Evolutionary conservation across 2,888 invertebrate species (phyloP).

Genomic region (Stenodema calcarata): DNA sequence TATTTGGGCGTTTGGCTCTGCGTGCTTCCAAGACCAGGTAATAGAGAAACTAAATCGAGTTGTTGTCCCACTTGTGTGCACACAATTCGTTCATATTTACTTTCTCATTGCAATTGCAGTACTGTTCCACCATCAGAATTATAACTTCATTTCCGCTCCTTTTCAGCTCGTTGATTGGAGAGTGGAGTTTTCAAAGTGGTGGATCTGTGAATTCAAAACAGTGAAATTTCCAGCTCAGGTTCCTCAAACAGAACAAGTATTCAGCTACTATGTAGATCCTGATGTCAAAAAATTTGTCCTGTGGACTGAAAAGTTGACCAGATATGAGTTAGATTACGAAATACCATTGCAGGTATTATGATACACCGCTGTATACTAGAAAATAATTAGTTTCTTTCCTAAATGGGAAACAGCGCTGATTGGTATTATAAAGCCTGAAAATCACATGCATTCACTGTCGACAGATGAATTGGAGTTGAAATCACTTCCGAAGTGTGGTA

Average conservation of each 20-base stretch:
- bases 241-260: constrained; percentile 73
- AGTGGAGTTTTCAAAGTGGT: constrained; percentile 95
- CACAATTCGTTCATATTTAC: too few species aligned
- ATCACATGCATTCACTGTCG: too few species aligned
- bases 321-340: constrained; percentile 85
- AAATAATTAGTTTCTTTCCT: too few species aligned
- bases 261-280: constrained; percentile 86
- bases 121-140: too few species aligned
- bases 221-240: constrained; percentile 77
- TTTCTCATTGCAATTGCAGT: not conserved
- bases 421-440: too few species aligned
- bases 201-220: constrained; percentile 87
- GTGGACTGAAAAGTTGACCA: constrained; percentile 82
- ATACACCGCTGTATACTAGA: too few species aligned
- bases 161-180: constrained; percentile 85
- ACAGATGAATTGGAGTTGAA: too few species aligned
- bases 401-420: too few species aligned
- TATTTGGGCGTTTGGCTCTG: constrained; percentile 94
- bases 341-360: constrained; percentile 78
- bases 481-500: too few species aligned
- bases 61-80: not conserved
- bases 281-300: constrained; percentile 85
- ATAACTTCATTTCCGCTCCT: not conserved
- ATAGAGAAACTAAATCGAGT: not conserved
- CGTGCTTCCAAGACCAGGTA: constrained; percentile 81